A percentile compares a stretch with the other conserved stretches of the same genome.
These are phyloP conservation scores for Terrapene triunguis DNA, from an alignment of 2,113 vertebrate genomes.

Conservation along the genomic window DNA sequence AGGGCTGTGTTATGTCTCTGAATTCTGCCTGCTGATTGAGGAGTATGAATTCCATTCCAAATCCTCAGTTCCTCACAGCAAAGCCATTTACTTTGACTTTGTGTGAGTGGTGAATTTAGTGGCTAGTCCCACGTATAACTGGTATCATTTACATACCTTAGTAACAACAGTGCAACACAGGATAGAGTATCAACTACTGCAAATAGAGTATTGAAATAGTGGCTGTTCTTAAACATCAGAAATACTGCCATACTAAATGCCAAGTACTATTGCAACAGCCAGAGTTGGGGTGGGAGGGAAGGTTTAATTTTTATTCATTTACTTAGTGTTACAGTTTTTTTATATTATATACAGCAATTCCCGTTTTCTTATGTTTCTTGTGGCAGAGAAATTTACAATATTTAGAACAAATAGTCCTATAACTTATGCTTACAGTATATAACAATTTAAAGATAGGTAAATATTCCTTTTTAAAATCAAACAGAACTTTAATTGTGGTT, in stretches of 20 bases:
- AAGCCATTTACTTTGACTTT: neutral
- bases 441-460: neutral
- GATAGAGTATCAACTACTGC: neutral
- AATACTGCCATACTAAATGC: neutral
- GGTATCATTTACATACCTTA: neutral
- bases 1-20: neutral
- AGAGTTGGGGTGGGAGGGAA: neutral
- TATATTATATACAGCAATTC: neutral
- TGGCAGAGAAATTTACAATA: neutral
- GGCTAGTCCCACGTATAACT: neutral
- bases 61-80: neutral
- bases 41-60: neutral
- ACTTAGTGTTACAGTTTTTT: neutral
- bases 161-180: neutral
- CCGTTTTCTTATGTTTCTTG: neutral
- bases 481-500: neutral
- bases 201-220: neutral
- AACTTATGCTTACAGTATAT: neutral
- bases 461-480: neutral
- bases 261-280: neutral
- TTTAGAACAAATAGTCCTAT: conserved; percentile 1
- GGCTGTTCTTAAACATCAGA: neutral
- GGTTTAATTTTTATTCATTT: neutral
- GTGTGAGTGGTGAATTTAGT: neutral
- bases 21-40: neutral